A percentile compares a stretch with the other conserved stretches of the same genome.
Evolutionary conservation across 2,113 vertebrate species (phyloP).

Genomic region (Sciurus niger): DNA sequence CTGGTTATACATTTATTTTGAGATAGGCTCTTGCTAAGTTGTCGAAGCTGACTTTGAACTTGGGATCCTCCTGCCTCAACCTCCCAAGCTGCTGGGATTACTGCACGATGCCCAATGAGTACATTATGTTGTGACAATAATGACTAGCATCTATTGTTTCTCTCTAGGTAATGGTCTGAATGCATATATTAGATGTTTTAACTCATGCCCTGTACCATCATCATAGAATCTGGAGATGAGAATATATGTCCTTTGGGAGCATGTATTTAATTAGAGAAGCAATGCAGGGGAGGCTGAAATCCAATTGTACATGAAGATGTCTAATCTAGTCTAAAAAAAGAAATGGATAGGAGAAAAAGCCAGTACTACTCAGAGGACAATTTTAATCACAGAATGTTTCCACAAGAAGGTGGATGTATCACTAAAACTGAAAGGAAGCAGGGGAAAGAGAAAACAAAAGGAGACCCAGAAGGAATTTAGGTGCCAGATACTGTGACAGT

Average conservation of each 20-base stretch:
- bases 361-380: neutral
- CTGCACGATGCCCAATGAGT: too few species aligned
- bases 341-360: neutral
- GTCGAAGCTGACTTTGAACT: too few species aligned
- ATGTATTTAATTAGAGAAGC: slow-evolving; percentile 33
- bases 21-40: too few species aligned
- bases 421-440: neutral
- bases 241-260: neutral
- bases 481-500: neutral
- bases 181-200: neutral
- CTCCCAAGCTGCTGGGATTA: too few species aligned
- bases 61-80: too few species aligned
- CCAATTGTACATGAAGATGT: neutral
- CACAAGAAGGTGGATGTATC: neutral
- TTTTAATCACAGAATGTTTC: neutral
- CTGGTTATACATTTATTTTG: too few species aligned
- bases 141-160: neutral
- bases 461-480: neutral
- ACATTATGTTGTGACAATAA: neutral
- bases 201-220: neutral
- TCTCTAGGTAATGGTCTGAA: neutral
- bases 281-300: neutral
- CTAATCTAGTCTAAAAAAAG: neutral
- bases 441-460: neutral
- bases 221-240: neutral